Evolutionary conservation across 2,888 invertebrate species (phyloP).

Genomic region (Drosophila mimetica): DNA sequence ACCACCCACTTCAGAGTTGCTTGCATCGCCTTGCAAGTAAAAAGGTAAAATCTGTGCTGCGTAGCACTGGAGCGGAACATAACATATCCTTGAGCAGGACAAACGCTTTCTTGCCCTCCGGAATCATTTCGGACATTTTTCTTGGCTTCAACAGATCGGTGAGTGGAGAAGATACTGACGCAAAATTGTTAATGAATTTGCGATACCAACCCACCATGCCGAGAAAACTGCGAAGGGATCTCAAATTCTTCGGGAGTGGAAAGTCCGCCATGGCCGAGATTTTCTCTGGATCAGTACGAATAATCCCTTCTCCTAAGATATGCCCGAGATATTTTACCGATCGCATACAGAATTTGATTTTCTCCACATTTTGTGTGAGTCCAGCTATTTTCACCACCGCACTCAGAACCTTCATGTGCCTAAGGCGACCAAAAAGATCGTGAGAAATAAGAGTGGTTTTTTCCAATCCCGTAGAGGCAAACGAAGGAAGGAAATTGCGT

Average conservation of each 20-base stretch:
- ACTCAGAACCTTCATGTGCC: neutral
- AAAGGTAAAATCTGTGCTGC: constrained; percentile 39
- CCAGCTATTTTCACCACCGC: neutral
- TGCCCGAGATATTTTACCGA: constrained; percentile 25
- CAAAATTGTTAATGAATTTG: constrained; percentile 20
- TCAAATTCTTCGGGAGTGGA: constrained; percentile 3
- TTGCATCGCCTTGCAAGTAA: constrained; percentile 40
- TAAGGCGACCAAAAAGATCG: neutral
- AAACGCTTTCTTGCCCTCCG: neutral
- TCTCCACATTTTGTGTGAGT: constrained; percentile 26
- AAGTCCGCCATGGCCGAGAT: constrained; percentile 14
- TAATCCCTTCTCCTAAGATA: constrained; percentile 30
- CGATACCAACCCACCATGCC: constrained; percentile 38
- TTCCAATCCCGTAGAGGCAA: neutral
- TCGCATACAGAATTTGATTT: constrained; percentile 31
- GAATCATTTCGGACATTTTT: constrained; percentile 1
- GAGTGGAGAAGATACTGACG: constrained; percentile 9
- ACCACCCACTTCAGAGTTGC: constrained; percentile 20
- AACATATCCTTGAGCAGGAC: neutral
- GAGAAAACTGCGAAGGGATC: constrained; percentile 20
- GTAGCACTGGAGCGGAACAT: constrained; percentile 16
- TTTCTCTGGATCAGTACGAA: constrained; percentile 21
- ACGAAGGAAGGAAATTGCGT: too few relatives aligned
- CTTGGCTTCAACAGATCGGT: constrained; percentile 22
- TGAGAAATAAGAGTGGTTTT: too few relatives aligned